Evolutionary conservation across 2,113 vertebrate genomes (phyloP).

Genomic region (Petromus typicus): DNA sequence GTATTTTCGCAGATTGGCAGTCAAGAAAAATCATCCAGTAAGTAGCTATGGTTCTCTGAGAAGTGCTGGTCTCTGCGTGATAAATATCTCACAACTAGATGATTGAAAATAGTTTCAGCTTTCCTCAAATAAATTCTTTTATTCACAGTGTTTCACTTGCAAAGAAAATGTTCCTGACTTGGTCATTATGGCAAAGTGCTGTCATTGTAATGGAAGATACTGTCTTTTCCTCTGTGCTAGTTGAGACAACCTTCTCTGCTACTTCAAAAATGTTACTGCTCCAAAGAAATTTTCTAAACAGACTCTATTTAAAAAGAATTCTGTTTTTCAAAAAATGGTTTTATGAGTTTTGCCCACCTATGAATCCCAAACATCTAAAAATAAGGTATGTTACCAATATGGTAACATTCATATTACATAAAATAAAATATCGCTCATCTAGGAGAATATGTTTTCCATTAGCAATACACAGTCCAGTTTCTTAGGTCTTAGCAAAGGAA

Average conservation of each 20-base stretch:
- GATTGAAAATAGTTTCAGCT: not conserved
- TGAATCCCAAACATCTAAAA: conserved; percentile 33
- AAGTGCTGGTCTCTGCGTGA: conserved; percentile 1
- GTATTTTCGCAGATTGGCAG: not conserved
- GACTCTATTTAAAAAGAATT: conserved; percentile 21
- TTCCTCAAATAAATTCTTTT: conserved; percentile 42
- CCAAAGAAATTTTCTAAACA: conserved; percentile 28
- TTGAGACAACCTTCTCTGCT: conserved; percentile 27
- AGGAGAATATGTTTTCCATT: conserved; percentile 34
- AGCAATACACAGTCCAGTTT: conserved; percentile 22
- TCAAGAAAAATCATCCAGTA: not conserved
- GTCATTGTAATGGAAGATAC: not conserved
- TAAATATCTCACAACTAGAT: conserved; percentile 46
- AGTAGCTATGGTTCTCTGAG: not conserved
- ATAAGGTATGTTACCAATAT: not conserved
- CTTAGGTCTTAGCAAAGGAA: conserved; percentile 52
- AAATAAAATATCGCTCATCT: conserved; percentile 28
- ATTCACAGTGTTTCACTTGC: conserved; percentile 40
- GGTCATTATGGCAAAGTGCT: not conserved
- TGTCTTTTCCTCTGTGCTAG: not conserved
- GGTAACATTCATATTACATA: conserved; percentile 41
- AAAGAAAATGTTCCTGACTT: conserved; percentile 53
- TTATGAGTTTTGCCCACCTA: conserved; percentile 25
- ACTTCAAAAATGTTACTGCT: conserved; percentile 1
- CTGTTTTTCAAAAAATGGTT: conserved; percentile 57